A percentile compares a stretch with the other conserved stretches of the same genome.
These are phyloP conservation scores for Sylvia atricapilla DNA, from an alignment of 2,113 vertebrate genomes.

Conservation along the genomic window DNA sequence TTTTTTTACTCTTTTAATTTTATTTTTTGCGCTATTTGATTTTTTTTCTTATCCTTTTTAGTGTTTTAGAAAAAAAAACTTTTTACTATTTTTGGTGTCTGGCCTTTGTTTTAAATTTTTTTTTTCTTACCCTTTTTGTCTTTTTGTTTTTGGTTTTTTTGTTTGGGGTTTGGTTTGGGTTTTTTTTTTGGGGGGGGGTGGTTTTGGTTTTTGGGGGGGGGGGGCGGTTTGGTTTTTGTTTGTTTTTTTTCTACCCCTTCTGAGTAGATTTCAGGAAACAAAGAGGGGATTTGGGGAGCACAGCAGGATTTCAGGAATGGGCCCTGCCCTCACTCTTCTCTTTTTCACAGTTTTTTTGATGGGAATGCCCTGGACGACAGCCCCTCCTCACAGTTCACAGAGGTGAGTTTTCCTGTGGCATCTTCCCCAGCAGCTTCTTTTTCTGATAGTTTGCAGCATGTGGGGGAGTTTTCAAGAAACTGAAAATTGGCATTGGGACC, in stretches of 20 bases:
- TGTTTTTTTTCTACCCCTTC: background rate
- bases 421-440: background rate
- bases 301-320: background rate
- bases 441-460: too few relatives aligned
- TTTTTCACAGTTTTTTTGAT: background rate
- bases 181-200: too few relatives aligned
- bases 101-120: too few relatives aligned
- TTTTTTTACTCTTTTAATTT: background rate
- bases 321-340: background rate
- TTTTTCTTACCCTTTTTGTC: too few relatives aligned
- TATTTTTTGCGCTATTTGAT: background rate
- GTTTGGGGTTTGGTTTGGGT: background rate
- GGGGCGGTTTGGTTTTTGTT: too few relatives aligned
- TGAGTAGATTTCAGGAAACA: background rate
- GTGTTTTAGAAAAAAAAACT: background rate
- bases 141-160: background rate
- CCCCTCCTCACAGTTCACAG: background rate
- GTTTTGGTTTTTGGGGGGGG: too few relatives aligned
- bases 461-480: background rate
- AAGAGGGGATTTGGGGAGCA: background rate
- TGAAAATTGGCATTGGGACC: background rate
- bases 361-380: background rate
- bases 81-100: background rate
- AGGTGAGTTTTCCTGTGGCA: background rate
- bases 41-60: background rate